phyloP scores from a whole-genome alignment of 2,113 vertebrate genomes.

The Trichechus manatus region DNA sequence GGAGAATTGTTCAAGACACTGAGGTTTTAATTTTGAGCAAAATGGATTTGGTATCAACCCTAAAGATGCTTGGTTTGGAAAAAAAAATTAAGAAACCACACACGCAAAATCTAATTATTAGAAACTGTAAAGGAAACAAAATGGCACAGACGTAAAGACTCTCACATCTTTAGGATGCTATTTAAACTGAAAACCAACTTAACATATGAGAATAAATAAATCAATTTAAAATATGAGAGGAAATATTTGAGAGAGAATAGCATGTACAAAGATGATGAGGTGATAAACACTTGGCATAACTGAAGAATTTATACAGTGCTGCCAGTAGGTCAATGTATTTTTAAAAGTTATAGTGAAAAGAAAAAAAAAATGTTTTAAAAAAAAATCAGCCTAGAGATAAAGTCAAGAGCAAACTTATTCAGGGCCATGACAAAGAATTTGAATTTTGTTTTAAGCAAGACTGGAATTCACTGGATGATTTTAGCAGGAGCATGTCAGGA shows the following conservation, averaged over 20 bases:
- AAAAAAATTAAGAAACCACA: neutral
- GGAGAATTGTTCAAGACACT: neutral
- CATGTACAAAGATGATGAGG: neutral
- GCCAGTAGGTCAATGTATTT: neutral
- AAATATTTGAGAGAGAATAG: neutral
- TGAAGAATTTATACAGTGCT: neutral
- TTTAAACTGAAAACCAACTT: neutral
- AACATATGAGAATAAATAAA: neutral
- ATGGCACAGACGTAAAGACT: neutral
- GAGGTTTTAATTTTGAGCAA: neutral
- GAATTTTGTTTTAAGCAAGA: neutral
- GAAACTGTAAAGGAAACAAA: neutral
- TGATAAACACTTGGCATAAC: neutral
- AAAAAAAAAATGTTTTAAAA: neutral
- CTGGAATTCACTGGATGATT: neutral
- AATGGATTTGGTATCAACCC: neutral
- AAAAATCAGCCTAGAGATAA: neutral
- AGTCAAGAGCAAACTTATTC: neutral
- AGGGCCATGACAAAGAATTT: neutral
- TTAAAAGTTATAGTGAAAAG: neutral
- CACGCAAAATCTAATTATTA: neutral
- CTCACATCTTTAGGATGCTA: neutral
- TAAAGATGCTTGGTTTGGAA: neutral
- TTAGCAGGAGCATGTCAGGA: neutral
- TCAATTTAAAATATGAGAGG: neutral